Base-by-base conservation (phyloP, 2,888 invertebrate species). In the Nasonia oneida region DNA sequence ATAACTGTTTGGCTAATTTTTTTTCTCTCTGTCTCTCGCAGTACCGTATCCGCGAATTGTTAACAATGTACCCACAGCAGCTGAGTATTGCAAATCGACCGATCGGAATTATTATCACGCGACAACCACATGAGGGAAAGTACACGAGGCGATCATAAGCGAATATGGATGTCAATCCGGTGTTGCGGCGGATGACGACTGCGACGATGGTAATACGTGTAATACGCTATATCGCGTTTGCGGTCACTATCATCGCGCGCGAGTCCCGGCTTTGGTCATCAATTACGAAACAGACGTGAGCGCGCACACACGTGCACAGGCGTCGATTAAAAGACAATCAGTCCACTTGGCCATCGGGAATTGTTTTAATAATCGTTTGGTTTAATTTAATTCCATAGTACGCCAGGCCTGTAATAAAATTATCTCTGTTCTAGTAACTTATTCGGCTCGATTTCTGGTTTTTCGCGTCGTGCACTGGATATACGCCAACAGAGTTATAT, bases 261-360 rank as follows among this genome's bases (percentile, higher is more conserved):
- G 78, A 71, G 18, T 5, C 29, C 15, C 12, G 50, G 50, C 37
- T 84, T 81, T 77, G 64, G 81, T 81, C 64, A 81, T 78, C 64
- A 77, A 81, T 77, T 81, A 73, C 73, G 64, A 77, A 67, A 61
- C 29, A 1, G 29, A 29, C 50, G 18, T n/a, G n/a, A 18, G n/a
- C 70, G 53, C 47, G 61, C 37, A 37, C n/a, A n/a, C 39, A 64
- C 15, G 1, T 14, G 33, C 10, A 42, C 23, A 3, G 14, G 39
- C n/a, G 42, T 67, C 67, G 75, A 84, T 79, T 84, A 80, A 75
- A 84, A 80, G 73, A 70, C 80, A 81, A 84, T 84, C 79, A 79
- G 79, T 84, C 53, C 50, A 37, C 23, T 15, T n/a, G 57, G 57
- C n/a, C 18, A 57, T 37, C 37, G 37, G n/a, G n/a, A 0, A 10